Evolutionary conservation across 1,140 invertebrate genomes (phyloP).

Genomic region (Watersipora subatra): DNA sequence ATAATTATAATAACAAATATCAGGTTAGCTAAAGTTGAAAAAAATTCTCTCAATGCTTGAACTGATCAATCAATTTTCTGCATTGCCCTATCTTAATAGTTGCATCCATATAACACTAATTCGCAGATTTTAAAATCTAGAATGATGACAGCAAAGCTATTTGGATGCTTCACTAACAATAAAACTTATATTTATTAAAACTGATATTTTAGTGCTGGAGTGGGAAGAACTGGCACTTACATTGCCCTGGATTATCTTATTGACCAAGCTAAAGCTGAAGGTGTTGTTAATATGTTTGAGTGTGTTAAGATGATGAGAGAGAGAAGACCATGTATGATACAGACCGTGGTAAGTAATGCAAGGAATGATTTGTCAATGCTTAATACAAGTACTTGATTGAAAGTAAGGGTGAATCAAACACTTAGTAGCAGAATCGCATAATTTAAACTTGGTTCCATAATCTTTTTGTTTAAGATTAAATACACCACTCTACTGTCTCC

Average conservation of each 20-base stretch:
- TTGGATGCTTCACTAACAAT: too few species aligned
- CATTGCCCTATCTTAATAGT: too few species aligned
- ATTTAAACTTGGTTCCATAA: neutral
- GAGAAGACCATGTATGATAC: slow-evolving; percentile 20
- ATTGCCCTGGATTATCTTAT: slow-evolving; percentile 30
- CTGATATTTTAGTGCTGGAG: slow-evolving; percentile 27
- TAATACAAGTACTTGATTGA: neutral
- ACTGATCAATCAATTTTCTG: too few species aligned
- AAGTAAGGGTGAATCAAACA: neutral
- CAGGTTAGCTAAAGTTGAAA: too few species aligned
- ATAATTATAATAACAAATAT: too few species aligned
- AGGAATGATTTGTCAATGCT: neutral
- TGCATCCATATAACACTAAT: too few species aligned
- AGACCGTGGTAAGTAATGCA: slow-evolving; percentile 15
- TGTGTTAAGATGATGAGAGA: slow-evolving; percentile 18
- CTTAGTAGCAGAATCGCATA: neutral
- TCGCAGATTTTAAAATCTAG: too few species aligned
- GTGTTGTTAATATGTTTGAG: slow-evolving; percentile 15
- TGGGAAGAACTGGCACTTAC: slow-evolving; percentile 32
- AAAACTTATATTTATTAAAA: neutral
- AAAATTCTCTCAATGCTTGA: too few species aligned
- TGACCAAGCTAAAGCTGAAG: slow-evolving; percentile 15
- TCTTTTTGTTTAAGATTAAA: neutral
- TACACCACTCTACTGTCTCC: neutral
- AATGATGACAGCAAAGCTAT: too few species aligned